Percentiles rank a stretch among this genome's conserved stretches.
phyloP scores from a whole-genome alignment of 2,797 vertebrate genomes.

The Smutsia gigantea region DNA sequence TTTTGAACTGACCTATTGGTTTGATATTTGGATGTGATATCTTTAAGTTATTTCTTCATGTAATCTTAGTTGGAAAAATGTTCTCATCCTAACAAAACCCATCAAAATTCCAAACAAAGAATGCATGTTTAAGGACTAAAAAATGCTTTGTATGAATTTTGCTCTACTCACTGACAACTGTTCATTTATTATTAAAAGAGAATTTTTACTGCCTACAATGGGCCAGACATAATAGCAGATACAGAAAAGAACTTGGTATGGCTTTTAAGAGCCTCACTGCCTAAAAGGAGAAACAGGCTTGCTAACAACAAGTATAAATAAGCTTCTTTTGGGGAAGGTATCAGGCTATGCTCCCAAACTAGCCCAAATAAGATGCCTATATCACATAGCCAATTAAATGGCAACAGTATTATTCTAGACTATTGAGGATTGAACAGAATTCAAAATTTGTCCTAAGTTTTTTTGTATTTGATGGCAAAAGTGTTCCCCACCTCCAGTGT shows the following conservation, averaged over 20 bases:
- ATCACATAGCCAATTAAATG: background rate
- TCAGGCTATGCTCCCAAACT: background rate
- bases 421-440: background rate
- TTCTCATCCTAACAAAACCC: constrained; percentile 57
- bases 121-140: background rate
- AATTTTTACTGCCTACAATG: background rate
- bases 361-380: background rate
- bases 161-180: background rate
- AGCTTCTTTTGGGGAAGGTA: background rate
- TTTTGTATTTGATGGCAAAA: background rate
- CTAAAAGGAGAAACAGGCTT: background rate
- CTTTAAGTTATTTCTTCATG: constrained; percentile 46
- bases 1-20: constrained; percentile 42
- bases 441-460: background rate
- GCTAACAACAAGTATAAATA: background rate
- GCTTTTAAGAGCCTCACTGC: background rate
- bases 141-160: constrained; percentile 12
- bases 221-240: background rate
- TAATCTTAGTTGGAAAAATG: constrained; percentile 49
- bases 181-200: constrained; percentile 16
- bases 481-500: background rate
- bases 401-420: background rate
- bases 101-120: constrained; percentile 31
- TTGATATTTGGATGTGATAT: constrained; percentile 45
- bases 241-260: background rate